These are phyloP conservation scores for Hoplostethus mediterraneus DNA, from an alignment of 2,797 vertebrate genomes.

Conservation along the genomic window DNA sequence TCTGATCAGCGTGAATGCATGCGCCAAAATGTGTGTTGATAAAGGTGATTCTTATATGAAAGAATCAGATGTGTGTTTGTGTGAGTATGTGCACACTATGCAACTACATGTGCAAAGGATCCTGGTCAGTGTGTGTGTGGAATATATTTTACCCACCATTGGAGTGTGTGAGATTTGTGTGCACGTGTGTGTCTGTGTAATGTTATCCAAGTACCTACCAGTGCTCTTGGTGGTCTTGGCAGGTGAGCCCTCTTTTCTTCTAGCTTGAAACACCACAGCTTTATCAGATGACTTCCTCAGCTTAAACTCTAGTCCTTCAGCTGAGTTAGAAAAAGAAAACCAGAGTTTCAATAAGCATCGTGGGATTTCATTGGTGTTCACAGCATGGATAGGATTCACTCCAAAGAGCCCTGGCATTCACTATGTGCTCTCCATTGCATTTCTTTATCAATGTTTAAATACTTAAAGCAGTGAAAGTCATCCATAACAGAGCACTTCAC, in stretches of 20 bases:
- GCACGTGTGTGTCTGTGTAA: background rate
- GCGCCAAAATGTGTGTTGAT: conserved; percentile 3
- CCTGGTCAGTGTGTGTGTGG: background rate
- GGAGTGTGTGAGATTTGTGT: background rate
- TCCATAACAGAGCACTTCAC: no score
- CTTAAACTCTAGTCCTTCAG: conserved; percentile 81
- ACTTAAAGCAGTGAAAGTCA: no score
- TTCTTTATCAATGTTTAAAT: no score
- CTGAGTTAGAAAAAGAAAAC: conserved; percentile 46
- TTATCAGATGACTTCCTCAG: conserved; percentile 86
- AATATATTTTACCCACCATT: no score
- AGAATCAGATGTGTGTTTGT: background rate
- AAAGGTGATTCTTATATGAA: background rate
- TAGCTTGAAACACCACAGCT: conserved; percentile 86
- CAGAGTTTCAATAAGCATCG: background rate
- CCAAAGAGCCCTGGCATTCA: background rate
- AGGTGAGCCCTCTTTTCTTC: conserved; percentile 75
- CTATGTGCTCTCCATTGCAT: no score
- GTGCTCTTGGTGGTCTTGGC: conserved; percentile 37
- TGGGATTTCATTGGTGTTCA: background rate
- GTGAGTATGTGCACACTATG: background rate
- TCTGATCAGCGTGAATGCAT: background rate
- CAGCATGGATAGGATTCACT: background rate
- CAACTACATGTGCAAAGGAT: background rate
- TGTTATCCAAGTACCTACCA: conserved; percentile 52